These are phyloP conservation scores for Lepus americanus DNA, from an alignment of 2,113 vertebrate species.

Conservation along the genomic window DNA sequence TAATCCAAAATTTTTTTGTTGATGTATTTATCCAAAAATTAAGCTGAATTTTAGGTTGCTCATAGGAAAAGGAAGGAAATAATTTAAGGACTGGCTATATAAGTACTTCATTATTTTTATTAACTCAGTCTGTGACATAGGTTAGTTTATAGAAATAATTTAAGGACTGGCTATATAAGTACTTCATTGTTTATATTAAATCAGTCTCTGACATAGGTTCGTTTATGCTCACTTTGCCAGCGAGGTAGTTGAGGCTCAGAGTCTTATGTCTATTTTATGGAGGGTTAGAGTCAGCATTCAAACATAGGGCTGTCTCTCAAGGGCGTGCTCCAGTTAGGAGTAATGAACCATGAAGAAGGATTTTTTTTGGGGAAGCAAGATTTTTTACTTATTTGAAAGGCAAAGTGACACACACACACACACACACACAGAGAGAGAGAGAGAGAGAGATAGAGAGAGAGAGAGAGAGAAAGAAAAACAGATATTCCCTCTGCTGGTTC, in stretches of 20 bases:
- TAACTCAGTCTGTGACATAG: not conserved
- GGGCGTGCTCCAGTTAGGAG: not conserved
- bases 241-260: not conserved
- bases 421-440: too few species aligned
- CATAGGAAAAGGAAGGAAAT: conserved; percentile 4
- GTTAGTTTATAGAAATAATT: not conserved
- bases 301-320: not conserved
- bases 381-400: too few species aligned
- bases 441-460: too few species aligned
- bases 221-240: not conserved
- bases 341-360: not conserved
- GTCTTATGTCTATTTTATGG: not conserved
- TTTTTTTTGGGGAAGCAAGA: not conserved
- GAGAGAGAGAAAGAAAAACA: too few species aligned
- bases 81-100: not conserved
- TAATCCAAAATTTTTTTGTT: not conserved
- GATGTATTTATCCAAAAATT: conserved; percentile 52
- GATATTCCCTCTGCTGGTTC: too few species aligned
- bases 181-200: not conserved
- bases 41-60: conserved; percentile 25
- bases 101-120: not conserved
- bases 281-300: not conserved
- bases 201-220: not conserved
- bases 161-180: not conserved
- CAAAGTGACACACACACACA: too few species aligned